A percentile compares a stretch with the other conserved stretches of the same genome.
These are phyloP conservation scores for Drosophila robusta DNA, from an alignment of 2,888 invertebrate genomes.

Conservation along the genomic window DNA sequence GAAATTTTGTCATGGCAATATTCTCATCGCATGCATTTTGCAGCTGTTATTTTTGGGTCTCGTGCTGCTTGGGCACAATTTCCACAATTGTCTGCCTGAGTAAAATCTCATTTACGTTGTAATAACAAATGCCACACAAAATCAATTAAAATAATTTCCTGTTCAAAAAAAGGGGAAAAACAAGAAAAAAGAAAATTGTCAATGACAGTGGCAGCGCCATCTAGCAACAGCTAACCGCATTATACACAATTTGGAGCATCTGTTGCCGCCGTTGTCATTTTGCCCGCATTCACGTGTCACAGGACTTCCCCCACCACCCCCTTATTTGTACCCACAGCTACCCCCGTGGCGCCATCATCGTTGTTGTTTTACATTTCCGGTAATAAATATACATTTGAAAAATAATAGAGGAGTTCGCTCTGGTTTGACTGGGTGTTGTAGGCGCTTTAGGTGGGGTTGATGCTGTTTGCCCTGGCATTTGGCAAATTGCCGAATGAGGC, in stretches of 20 bases:
- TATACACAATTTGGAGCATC: constrained; percentile 55
- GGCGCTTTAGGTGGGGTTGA: neutral
- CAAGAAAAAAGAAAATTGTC: constrained; percentile 40
- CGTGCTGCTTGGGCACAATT: constrained; percentile 3
- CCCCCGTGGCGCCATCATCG: constrained; percentile 33
- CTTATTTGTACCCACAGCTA: neutral
- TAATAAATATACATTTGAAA: constrained; percentile 78
- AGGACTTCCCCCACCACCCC: neutral
- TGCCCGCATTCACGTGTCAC: constrained; percentile 38
- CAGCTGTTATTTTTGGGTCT: constrained; percentile 19
- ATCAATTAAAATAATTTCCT: constrained; percentile 77
- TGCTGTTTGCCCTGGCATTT: constrained; percentile 31
- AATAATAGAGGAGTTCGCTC: constrained; percentile 55
- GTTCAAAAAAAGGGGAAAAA: neutral
- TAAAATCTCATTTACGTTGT: constrained; percentile 68
- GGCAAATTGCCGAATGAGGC: constrained; percentile 69
- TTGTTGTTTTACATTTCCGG: constrained; percentile 79
- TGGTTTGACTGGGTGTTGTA: constrained; percentile 2
- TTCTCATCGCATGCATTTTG: constrained; percentile 10
- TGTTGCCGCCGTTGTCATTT: constrained; percentile 73
- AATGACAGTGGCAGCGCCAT: constrained; percentile 36
- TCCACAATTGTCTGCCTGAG: constrained; percentile 14
- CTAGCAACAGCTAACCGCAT: constrained; percentile 41
- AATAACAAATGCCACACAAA: constrained; percentile 69
- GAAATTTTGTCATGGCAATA: constrained; percentile 15